These are phyloP conservation scores for Spodoptera picta DNA, from an alignment of 2,888 invertebrate genomes.

Conservation along the genomic window DNA sequence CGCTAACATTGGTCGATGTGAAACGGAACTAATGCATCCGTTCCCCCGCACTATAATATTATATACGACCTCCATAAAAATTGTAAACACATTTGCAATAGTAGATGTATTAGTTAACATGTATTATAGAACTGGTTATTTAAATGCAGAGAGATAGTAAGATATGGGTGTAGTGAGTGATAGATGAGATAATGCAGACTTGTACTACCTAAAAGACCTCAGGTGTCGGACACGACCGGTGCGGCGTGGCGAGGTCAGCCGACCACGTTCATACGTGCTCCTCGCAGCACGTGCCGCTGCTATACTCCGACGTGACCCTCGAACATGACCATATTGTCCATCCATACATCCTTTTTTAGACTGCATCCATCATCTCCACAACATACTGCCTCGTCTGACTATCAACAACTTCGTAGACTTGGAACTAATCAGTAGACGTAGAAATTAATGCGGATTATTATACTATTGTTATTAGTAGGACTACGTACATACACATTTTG, in stretches of 20 bases:
- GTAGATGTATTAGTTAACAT: conserved; percentile 18
- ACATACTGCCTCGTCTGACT: conserved; percentile 2
- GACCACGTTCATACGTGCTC: conserved; percentile 62
- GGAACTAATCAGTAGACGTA: not conserved
- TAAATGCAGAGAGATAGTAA: conserved; percentile 6
- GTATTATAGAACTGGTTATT: conserved; percentile 27
- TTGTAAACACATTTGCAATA: conserved; percentile 4
- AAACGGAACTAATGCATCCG: conserved; percentile 23
- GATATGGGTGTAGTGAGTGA: conserved; percentile 16
- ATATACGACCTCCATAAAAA: conserved; percentile 26
- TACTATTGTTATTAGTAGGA: conserved; percentile 6
- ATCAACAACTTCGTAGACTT: conserved; percentile 8
- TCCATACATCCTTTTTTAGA: conserved; percentile 12
- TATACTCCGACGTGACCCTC: conserved; percentile 32
- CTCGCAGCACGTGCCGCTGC: conserved; percentile 48
- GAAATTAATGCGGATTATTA: not conserved
- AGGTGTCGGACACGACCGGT: conserved; percentile 20
- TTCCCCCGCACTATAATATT: conserved; percentile 12
- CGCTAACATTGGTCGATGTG: conserved; percentile 29
- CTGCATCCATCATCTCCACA: conserved; percentile 22
- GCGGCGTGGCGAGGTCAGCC: conserved; percentile 55
- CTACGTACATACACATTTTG: conserved; percentile 10
- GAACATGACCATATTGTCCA: conserved; percentile 12
- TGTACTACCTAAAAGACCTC: conserved; percentile 46
- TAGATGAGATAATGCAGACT: conserved; percentile 48